Conservation (phyloP, 2,113 vertebrate genomes). For the Stomatorhinus ivindoensis region DNA sequence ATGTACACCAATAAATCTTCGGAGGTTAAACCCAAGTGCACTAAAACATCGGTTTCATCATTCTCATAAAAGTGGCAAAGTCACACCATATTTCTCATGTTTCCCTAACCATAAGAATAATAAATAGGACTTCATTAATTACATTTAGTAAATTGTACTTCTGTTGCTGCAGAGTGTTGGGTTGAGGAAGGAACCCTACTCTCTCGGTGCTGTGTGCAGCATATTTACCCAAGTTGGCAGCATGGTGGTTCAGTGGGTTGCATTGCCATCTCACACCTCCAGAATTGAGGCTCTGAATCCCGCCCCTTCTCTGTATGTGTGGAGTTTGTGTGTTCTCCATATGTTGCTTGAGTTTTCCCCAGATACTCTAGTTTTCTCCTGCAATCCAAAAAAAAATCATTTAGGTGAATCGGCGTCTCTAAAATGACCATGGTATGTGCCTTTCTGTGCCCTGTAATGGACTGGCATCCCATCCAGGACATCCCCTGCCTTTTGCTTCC, state of each 20-base stretch:
- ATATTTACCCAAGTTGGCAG: background rate
- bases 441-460: background rate
- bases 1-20: slow-evolving; percentile 58
- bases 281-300: background rate
- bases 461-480: background rate
- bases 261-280: background rate
- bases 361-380: background rate
- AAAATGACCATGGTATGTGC: background rate
- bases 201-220: background rate
- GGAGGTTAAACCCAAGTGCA: slow-evolving; percentile 54
- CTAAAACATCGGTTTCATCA: slow-evolving; percentile 37
- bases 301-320: background rate
- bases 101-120: slow-evolving; percentile 32
- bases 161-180: background rate
- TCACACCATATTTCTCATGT: slow-evolving; percentile 27
- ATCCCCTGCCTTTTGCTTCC: background rate
- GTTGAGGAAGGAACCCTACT: background rate
- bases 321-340: background rate
- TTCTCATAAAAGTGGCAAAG: slow-evolving; percentile 52
- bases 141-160: background rate
- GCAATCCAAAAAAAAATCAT: background rate
- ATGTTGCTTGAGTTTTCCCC: background rate
- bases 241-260: background rate
- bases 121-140: slow-evolving; percentile 26
- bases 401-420: background rate